Percentiles rank a stretch among this genome's conserved stretches.
These are phyloP conservation scores for Entomobrya proxima DNA, from an alignment of 2,888 invertebrate genomes.

Conservation along the genomic window DNA sequence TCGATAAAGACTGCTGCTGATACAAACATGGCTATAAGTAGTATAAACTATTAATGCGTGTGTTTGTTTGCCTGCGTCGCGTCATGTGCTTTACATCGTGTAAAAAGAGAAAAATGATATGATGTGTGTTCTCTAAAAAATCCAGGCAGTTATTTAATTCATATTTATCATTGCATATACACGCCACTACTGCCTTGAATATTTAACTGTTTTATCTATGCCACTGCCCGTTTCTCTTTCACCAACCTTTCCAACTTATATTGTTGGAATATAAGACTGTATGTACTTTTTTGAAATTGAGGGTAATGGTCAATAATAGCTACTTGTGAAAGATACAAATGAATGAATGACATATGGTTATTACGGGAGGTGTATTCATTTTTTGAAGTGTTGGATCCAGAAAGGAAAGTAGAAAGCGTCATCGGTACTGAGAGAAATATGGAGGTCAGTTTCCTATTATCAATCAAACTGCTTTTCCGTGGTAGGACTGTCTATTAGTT, in stretches of 20 bases:
- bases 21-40: slow-evolving; percentile 45
- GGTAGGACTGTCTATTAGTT: slow-evolving; percentile 30
- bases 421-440: not conserved
- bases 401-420: not conserved
- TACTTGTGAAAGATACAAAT: slow-evolving; percentile 25
- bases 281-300: slow-evolving; percentile 44
- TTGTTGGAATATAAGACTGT: not conserved
- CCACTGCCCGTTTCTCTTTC: not conserved
- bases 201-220: not conserved
- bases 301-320: slow-evolving; percentile 63
- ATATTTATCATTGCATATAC: slow-evolving; percentile 6
- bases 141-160: slow-evolving; percentile 42
- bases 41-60: slow-evolving; percentile 34
- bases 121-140: slow-evolving; percentile 15
- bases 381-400: slow-evolving; percentile 17
- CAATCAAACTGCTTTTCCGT: slow-evolving; percentile 52
- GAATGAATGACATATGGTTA: not conserved
- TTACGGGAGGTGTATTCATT: not conserved
- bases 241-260: slow-evolving; percentile 2
- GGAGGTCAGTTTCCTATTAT: slow-evolving; percentile 56
- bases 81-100: slow-evolving; percentile 16
- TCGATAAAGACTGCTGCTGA: slow-evolving; percentile 21
- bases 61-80: not conserved
- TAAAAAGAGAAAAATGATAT: slow-evolving; percentile 1
- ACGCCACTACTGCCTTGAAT: not conserved